These are phyloP conservation scores for Platerodrilus igneus DNA, from an alignment of 2,888 invertebrate species.

Conservation along the genomic window DNA sequence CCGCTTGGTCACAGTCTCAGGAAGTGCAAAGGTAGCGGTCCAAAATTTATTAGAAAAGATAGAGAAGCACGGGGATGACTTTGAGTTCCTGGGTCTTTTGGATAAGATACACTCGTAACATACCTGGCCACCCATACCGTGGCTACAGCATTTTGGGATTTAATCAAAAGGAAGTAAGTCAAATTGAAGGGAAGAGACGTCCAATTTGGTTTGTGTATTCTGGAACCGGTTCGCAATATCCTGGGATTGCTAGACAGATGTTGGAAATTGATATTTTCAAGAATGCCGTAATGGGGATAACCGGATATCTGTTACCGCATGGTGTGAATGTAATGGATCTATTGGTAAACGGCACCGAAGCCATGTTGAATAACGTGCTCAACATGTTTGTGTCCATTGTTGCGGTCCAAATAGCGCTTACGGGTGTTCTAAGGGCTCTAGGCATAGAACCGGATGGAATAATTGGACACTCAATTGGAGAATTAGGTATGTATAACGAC, in stretches of 20 bases:
- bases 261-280: slow-evolving; percentile 79
- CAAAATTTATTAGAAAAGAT: slow-evolving; percentile 60
- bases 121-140: slow-evolving; percentile 72
- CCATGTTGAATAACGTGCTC: slow-evolving; percentile 77
- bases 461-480: slow-evolving; percentile 92
- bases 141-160: slow-evolving; percentile 74
- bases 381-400: slow-evolving; percentile 92
- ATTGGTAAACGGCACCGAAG: slow-evolving; percentile 69
- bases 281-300: slow-evolving; percentile 69
- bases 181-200: slow-evolving; percentile 56
- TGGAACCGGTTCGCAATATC: too few relatives aligned
- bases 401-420: too few relatives aligned
- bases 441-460: slow-evolving; percentile 89
- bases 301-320: slow-evolving; percentile 70
- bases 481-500: slow-evolving; percentile 62
- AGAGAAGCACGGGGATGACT: slow-evolving; percentile 56
- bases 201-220: slow-evolving; percentile 95
- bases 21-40: slow-evolving; percentile 81
- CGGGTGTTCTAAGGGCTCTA: slow-evolving; percentile 69
- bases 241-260: slow-evolving; percentile 74
- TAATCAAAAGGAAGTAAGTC: slow-evolving; percentile 49
- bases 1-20: slow-evolving; percentile 72
- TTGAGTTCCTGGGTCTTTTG: slow-evolving; percentile 71
- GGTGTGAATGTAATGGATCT: slow-evolving; percentile 77
- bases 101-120: slow-evolving; percentile 67